Evolutionary conservation across 2,113 vertebrate genomes (phyloP), one percentile per base, ranked within the genome.

Genomic region (Orthonyx spaldingii): DNA sequence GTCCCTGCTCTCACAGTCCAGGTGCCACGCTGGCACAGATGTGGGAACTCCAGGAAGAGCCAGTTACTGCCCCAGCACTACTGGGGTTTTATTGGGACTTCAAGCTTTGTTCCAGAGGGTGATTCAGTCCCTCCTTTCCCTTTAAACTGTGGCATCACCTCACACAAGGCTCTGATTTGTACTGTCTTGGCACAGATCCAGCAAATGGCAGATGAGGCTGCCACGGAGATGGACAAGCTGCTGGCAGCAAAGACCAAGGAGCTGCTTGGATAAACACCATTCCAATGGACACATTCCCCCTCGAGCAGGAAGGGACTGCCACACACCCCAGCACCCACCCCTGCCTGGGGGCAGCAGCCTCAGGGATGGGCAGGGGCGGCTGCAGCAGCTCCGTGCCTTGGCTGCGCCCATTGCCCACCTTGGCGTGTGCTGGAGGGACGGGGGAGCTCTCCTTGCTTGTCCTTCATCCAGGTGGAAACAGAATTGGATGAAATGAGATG

Each of bases 221-320:
- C 94, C 0, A 91, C 92, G 0, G 99, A 99, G 97, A 97, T 99
- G 75, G 99, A 99, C 96, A 99, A 98, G 95, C 98, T 99, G 42
- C 98, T 99, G 66, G 97, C 98, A 53, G 97, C 97, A 5, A 99
- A 99, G 97, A 99, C 98, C 87, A 99, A 99, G 93, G 99, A 99
- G 94, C 98, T 99, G 90, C 97, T 99, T 28, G 98, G 98, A 64
- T 99, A 96, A 97, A 27, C 19, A 0, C 13, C 56, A 39, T 11
- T 33, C 60, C 4, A 1, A 7, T 1, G 64, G 63, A 26, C 66
- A 46, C 46, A 8, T 11, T 82, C 18, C 49, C 52, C 35, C 53
- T 30, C 10, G 2, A 49, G 57, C 47, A 24, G 35, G 32, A 14
- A 10, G 0, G 2, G 13, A 12, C 70, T 59, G 71, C 26, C 41